Evolutionary conservation across 2,797 vertebrate genomes (phyloP).

Genomic region (Alauda arvensis): DNA sequence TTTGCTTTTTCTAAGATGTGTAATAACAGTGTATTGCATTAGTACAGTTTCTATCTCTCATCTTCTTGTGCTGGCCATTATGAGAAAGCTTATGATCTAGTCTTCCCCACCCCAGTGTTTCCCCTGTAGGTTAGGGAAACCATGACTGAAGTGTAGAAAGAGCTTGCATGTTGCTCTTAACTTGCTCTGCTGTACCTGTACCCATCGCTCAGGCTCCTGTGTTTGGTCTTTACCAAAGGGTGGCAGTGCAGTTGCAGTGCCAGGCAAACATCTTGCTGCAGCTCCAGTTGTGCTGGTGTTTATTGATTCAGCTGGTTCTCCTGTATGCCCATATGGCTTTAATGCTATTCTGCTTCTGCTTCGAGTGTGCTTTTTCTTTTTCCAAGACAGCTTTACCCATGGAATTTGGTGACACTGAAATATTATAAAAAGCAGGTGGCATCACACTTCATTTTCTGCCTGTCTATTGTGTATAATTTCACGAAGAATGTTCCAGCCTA

Average conservation of each 20-base stretch:
- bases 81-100: background rate
- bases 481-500: background rate
- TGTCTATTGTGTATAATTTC: background rate
- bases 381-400: background rate
- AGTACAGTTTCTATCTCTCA: background rate
- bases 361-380: background rate
- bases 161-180: background rate
- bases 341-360: background rate
- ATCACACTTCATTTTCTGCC: background rate
- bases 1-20: background rate
- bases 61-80: background rate
- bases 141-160: background rate
- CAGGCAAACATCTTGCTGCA: background rate
- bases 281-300: background rate
- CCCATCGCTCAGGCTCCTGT: background rate
- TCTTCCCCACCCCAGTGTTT: background rate
- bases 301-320: constrained; percentile 18
- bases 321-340: background rate
- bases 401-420: background rate
- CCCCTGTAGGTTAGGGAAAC: background rate
- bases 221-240: background rate
- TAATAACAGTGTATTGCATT: background rate
- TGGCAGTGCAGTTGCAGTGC: background rate
- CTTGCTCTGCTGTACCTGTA: background rate
- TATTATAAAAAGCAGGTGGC: background rate